These are phyloP conservation scores for Oscheius myriophilus DNA, from an alignment of 2,888 invertebrate genomes.

Conservation along the genomic window DNA sequence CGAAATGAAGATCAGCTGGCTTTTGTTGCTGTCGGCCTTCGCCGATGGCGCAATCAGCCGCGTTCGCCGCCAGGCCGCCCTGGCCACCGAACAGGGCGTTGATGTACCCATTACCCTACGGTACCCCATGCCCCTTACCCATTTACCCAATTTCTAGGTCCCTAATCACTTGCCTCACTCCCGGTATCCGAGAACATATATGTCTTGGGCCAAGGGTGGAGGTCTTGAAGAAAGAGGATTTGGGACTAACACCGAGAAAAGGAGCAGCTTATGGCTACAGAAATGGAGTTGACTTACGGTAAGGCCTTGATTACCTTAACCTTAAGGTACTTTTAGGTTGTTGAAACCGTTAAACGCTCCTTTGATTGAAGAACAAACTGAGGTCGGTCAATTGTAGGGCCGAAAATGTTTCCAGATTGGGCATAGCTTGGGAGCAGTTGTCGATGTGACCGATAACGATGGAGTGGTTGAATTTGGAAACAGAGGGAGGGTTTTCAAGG, in stretches of 20 bases:
- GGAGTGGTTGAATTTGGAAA: conserved; percentile 56
- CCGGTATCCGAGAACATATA: conserved; percentile 52
- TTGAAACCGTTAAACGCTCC: conserved; percentile 48
- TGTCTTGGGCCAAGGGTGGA: conserved; percentile 55
- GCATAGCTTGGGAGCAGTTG: conserved; percentile 43
- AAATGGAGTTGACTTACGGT: conserved; percentile 55
- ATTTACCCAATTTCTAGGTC: conserved; percentile 40
- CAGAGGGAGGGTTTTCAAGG: conserved; percentile 47
- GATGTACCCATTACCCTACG: conserved; percentile 54
- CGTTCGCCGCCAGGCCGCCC: conserved; percentile 37
- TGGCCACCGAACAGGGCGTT: conserved; percentile 51
- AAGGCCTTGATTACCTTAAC: neutral
- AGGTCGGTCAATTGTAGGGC: conserved; percentile 31
- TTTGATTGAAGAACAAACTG: conserved; percentile 52
- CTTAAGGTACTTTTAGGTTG: conserved; percentile 27
- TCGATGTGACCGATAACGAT: conserved; percentile 39
- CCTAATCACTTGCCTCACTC: conserved; percentile 52
- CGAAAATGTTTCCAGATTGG: conserved; percentile 16
- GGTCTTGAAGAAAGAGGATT: conserved; percentile 46
- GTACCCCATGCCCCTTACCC: conserved; percentile 22
- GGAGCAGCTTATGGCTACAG: conserved; percentile 58
- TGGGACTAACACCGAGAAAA: conserved; percentile 48
- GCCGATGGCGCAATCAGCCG: conserved; percentile 14
- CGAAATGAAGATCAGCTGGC: conserved; percentile 17
- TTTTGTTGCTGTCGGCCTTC: neutral